Conservation (phyloP, 92 coral and sea anemone genomes). For the Parazoanthus darwini region DNA sequence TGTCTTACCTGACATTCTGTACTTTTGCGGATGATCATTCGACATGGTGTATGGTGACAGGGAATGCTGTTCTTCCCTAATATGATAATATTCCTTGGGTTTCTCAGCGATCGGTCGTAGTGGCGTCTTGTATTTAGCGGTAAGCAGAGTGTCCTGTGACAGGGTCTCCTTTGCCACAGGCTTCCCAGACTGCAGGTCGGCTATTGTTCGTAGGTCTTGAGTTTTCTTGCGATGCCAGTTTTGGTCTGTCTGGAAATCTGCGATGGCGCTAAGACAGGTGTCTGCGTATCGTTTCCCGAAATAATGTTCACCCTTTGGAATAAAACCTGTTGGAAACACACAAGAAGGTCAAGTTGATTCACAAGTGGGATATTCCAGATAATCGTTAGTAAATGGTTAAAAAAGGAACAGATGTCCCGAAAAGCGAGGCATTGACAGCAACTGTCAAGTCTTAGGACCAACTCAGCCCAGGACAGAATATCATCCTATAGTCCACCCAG, state of each 20-base stretch:
- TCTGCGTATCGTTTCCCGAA: constrained; percentile 94
- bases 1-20: constrained; percentile 70
- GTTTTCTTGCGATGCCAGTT: constrained; percentile 64
- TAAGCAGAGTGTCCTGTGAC: constrained; percentile 64
- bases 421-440: neutral
- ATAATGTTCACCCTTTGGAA: constrained; percentile 95
- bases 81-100: constrained; percentile 79
- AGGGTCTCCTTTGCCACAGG: constrained; percentile 66
- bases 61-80: constrained; percentile 83
- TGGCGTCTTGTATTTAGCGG: constrained; percentile 77
- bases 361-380: no score
- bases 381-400: no score
- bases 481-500: no score
- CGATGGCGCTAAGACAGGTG: constrained; percentile 91
- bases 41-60: constrained; percentile 85
- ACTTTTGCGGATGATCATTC: constrained; percentile 88
- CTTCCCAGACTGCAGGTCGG: constrained; percentile 81
- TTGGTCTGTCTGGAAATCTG: constrained; percentile 85
- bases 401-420: no score
- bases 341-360: neutral
- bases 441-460: no score
- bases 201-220: constrained; percentile 80
- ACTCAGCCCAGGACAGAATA: no score
- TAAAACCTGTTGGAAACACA: constrained; percentile 63
- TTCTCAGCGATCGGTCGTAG: constrained; percentile 62